Evolutionary conservation across 2,888 invertebrate species (phyloP).

Genomic region (Papilio protenor): DNA sequence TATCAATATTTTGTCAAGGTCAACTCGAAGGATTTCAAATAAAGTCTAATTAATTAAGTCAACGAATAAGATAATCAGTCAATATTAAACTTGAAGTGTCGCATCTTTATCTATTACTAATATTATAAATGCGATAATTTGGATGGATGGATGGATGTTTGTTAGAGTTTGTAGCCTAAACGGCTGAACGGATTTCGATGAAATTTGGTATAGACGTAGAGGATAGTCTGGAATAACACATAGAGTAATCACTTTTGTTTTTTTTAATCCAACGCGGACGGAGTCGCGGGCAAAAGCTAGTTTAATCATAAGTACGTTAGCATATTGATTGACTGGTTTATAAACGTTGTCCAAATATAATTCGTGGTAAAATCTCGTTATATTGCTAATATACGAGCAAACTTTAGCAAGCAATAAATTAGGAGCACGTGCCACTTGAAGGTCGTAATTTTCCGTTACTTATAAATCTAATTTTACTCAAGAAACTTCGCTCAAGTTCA

Average conservation of each 20-base stretch:
- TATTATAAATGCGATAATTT: no score
- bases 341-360: background rate
- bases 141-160: no score
- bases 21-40: background rate
- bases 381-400: conserved; percentile 1
- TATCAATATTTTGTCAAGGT: background rate
- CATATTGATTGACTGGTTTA: background rate
- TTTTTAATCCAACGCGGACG: no score
- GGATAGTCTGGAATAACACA: no score
- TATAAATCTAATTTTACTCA: conserved; percentile 3
- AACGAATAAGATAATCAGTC: background rate
- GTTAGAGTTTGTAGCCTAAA: no score
- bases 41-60: background rate
- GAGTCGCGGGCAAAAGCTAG: no score
- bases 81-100: background rate
- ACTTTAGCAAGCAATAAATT: background rate
- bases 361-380: background rate
- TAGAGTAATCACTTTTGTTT: no score
- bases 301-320: background rate
- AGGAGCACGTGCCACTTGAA: background rate
- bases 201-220: no score
- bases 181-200: no score
- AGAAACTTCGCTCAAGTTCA: background rate
- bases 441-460: conserved; percentile 5
- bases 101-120: background rate